Base-by-base conservation (phyloP, 1,140 invertebrate genomes). In the Lanistes nyassanus region DNA sequence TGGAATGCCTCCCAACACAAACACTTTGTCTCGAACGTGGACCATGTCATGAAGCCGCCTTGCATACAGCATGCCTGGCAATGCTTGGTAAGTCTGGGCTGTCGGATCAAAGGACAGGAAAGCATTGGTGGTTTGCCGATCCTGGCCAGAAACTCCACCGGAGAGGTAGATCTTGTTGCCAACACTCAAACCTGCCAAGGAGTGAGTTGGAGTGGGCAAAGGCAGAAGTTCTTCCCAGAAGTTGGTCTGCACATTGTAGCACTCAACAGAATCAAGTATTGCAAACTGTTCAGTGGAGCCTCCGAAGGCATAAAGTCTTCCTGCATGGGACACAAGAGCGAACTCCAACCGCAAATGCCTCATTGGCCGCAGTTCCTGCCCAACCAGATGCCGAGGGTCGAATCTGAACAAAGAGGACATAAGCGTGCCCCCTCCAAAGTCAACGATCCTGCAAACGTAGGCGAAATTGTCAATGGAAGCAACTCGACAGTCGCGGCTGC, bases 271-370 rank as follows among this genome's bases (percentile, higher is more conserved):
- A 71, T 94, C 93, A 64, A 96, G 93, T 21, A 94, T 96, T 72
- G 93, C 95, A 88, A 97, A 95, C 80, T 95, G 94, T 3, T 96
- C 96, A 26, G 97, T 94, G 94, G 95, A 97, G 16, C 97, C 97
- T 42, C 97, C 97, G 84, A 98, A 94, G 0, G 96, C 96, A 85
- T 95, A 97, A 66, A 98, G 89, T 82, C 92, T 92, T 53, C 94
- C 94, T 76, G 95, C 93, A 87, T 95, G 92, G 16, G 94, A 93
- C 37, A 85, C 83, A 36, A 87, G 75, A 1, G 86, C 83, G 71
- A 87, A 87, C 42, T 89, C 88, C 37, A 87, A 69, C n/a, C 88
- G 66, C 11, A 87, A 76, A 62, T 83, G 74, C 66, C 84, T 73
- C 84, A 88, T 87, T 51, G 87, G 87, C 31, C 79, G 81, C 31